Percentiles rank a stretch among this genome's conserved stretches.
These are phyloP conservation scores for Chaetura pelagica DNA, from an alignment of 2,113 vertebrate genomes.

Conservation along the genomic window DNA sequence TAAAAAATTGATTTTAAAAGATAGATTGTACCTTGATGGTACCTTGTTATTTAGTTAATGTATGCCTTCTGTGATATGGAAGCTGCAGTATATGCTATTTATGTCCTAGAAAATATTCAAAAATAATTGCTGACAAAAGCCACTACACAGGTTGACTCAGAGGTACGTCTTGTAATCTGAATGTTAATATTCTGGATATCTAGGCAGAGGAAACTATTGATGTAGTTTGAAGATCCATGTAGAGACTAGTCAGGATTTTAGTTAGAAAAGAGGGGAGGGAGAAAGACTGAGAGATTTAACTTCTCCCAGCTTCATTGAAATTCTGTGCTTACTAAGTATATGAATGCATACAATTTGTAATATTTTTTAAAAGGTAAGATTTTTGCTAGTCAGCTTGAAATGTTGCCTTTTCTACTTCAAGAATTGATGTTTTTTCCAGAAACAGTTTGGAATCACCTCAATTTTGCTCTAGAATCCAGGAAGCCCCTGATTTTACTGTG, in stretches of 20 bases:
- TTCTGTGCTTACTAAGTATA: neutral
- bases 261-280: neutral
- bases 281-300: neutral
- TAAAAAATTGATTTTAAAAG: slow-evolving; percentile 73
- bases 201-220: slow-evolving; percentile 66
- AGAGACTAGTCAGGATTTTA: slow-evolving; percentile 49
- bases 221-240: slow-evolving; percentile 60
- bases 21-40: slow-evolving; percentile 62
- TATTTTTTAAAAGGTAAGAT: neutral
- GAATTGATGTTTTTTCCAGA: slow-evolving; percentile 6
- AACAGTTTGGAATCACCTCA: slow-evolving; percentile 13
- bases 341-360: neutral
- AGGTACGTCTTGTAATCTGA: slow-evolving; percentile 73
- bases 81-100: slow-evolving; percentile 71
- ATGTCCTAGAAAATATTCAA: slow-evolving; percentile 75
- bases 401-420: neutral
- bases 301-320: neutral
- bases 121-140: slow-evolving; percentile 78
- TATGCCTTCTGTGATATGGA: slow-evolving; percentile 70
- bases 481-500: neutral
- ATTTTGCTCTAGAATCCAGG: slow-evolving; percentile 23
- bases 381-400: slow-evolving; percentile 17
- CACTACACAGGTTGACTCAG: slow-evolving; percentile 70
- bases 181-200: slow-evolving; percentile 73
- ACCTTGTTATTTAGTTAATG: slow-evolving; percentile 76